Conservation (phyloP, 2,113 vertebrate species). For the Ictidomys tridecemlineatus region DNA sequence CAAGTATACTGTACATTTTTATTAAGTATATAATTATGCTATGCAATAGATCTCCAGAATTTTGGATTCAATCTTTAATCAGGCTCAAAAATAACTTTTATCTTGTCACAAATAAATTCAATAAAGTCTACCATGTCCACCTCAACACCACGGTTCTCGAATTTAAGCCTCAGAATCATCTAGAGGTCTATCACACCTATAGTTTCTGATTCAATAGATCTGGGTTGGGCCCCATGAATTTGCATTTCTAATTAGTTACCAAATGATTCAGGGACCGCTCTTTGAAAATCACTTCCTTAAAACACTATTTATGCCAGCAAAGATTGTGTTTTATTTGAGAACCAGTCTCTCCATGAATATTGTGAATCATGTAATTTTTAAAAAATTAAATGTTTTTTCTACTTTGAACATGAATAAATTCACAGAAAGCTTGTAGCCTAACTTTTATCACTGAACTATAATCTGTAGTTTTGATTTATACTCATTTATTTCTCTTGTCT, state of each 20-base stretch:
- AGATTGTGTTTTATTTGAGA: not conserved
- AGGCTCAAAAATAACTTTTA: not conserved
- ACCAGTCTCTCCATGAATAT: not conserved
- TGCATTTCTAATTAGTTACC: conserved; percentile 37
- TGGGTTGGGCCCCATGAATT: not conserved
- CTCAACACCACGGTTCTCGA: not conserved
- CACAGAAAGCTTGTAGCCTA: not conserved
- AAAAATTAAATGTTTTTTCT: not conserved
- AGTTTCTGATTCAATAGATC: conserved; percentile 3
- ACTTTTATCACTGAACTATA: conserved; percentile 11
- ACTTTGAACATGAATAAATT: not conserved
- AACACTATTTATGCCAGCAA: not conserved
- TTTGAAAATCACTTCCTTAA: conserved; percentile 6
- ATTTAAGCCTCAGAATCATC: conserved; percentile 13
- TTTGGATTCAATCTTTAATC: not conserved
- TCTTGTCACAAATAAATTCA: not conserved
- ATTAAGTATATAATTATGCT: not conserved
- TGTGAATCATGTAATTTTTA: not conserved
- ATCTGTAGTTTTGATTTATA: not conserved
- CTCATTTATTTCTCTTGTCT: conserved; percentile 30
- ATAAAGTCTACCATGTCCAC: not conserved
- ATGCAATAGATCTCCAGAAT: not conserved
- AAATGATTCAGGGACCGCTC: not conserved
- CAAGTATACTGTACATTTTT: not conserved
- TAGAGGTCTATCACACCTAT: not conserved